Conservation (phyloP, 2,113 vertebrate species). For the Uria aalge region DNA sequence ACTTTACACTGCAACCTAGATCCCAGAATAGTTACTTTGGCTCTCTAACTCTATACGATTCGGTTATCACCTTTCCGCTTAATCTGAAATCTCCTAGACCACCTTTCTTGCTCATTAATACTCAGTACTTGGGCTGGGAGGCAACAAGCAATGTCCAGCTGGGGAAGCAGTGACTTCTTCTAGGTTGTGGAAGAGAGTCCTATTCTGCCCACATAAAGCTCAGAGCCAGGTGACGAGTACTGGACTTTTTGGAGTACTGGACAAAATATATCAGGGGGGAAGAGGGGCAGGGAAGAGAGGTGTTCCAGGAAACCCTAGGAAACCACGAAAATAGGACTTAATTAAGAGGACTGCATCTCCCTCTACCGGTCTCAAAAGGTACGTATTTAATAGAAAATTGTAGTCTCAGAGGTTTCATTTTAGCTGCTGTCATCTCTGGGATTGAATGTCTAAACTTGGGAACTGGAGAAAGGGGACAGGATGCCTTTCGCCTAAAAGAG, state of each 20-base stretch:
- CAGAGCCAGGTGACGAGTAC: not conserved
- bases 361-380: not conserved
- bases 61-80: not conserved
- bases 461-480: not conserved
- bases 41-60: not conserved
- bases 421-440: not conserved
- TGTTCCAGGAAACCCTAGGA: not conserved
- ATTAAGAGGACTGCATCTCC: not conserved
- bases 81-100: not conserved
- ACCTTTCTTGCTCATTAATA: not conserved
- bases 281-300: too few relatives aligned
- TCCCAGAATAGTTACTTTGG: not conserved
- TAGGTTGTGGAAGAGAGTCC: not conserved
- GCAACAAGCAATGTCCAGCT: not conserved
- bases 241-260: not conserved
- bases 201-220: not conserved
- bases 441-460: not conserved
- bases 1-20: not conserved
- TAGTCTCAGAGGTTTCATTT: not conserved
- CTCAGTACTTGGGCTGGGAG: not conserved
- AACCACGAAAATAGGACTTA: not conserved
- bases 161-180: not conserved
- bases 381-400: not conserved
- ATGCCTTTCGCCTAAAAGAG: not conserved
- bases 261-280: too few relatives aligned